These are phyloP conservation scores for Antechinus flavipes DNA, from an alignment of 2,113 vertebrate genomes.

Conservation along the genomic window DNA sequence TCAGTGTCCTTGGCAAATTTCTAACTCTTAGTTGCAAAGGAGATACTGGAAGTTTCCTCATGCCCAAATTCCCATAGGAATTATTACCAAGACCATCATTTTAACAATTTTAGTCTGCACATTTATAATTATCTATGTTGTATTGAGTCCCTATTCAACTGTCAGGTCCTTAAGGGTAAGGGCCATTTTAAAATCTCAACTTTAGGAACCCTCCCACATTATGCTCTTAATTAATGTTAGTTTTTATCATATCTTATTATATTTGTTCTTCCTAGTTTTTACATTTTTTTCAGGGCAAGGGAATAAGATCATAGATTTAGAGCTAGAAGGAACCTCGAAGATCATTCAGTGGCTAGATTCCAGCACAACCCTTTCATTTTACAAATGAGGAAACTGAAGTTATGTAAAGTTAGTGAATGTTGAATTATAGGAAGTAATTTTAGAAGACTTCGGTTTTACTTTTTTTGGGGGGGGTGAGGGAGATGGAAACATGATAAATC, in stretches of 20 bases:
- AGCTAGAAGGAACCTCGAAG: background rate
- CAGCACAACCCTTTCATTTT: background rate
- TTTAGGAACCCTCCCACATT: background rate
- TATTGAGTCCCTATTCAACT: background rate
- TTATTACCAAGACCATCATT: background rate
- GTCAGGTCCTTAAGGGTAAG: background rate
- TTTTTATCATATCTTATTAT: background rate
- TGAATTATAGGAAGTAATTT: background rate
- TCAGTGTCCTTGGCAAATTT: background rate
- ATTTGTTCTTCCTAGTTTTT: background rate
- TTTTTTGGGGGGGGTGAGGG: background rate
- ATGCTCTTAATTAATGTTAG: background rate
- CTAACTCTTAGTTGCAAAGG: background rate
- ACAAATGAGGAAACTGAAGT: background rate
- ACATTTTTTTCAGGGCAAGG: background rate
- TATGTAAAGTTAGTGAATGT: background rate
- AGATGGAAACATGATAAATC: background rate
- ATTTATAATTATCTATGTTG: background rate
- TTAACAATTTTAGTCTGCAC: background rate
- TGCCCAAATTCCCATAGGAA: background rate
- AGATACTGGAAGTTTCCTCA: background rate
- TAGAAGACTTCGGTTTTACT: background rate
- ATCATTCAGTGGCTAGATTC: background rate
- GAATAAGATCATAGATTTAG: background rate
- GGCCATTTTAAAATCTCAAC: background rate